Base-by-base conservation (phyloP, 1,140 invertebrate species). In the Augochlora pura region DNA sequence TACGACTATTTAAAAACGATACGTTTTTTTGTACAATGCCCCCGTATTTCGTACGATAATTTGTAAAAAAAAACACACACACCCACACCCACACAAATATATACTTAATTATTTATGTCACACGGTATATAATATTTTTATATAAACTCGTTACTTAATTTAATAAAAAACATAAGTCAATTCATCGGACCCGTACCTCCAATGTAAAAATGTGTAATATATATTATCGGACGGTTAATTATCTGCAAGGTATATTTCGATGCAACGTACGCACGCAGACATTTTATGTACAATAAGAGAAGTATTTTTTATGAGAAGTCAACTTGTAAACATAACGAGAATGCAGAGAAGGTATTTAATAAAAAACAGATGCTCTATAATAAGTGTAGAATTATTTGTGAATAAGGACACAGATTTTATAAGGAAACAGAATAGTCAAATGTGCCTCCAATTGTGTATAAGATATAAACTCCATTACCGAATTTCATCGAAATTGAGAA, bases 41-140 rank as follows among this genome's bases (percentile, higher is more conserved):
- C 42, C 79, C n/a, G n/a, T 85, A 82, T 87, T 89, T 85, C 86
- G 46, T 81, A 88, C 80, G 85, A 86, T 89, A 88, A 90, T 77
- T 90, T 92, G 91, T 91, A 92, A 92, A 91, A 71, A 92, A 52
- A 46, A 46, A 12, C 10, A n/a, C n/a, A n/a, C n/a, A n/a, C n/a
- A n/a, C n/a, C n/a, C n/a, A n/a, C n/a, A n/a, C n/a, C n/a, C n/a
- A n/a, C n/a, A 32, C 32, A 32, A 32, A 91, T 57, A 77, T 92
- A 91, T 90, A 89, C 87, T 90, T 84, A 88, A 90, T 91, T 92
- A 93, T 92, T 92, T 92, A 93, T 93, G 86, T 90, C 87, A 77
- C 87, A 77, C 79, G 80, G 74, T 91, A 89, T 91, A 90, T 65
- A 86, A 89, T 88, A 88, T 90, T 88, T 90, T 90, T 90, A 90